These are phyloP conservation scores for Eonycteris spelaea DNA, from an alignment of 2,113 vertebrate genomes.

Conservation along the genomic window DNA sequence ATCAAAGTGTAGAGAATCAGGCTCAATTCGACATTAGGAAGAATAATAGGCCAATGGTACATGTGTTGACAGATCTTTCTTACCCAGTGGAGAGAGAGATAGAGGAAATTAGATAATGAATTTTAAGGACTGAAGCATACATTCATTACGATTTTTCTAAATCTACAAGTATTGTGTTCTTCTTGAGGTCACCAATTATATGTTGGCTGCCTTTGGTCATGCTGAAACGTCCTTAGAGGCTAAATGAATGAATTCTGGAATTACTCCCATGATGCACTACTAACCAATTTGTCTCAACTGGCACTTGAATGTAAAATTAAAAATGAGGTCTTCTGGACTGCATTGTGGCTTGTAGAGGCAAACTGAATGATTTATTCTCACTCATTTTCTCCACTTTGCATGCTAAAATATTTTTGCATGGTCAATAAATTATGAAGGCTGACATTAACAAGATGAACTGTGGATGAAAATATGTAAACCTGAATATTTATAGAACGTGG, in stretches of 20 bases:
- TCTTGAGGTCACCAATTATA: slow-evolving; percentile 42
- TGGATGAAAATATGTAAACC: slow-evolving; percentile 49
- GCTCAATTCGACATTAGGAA: slow-evolving; percentile 53
- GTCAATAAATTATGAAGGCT: slow-evolving; percentile 68
- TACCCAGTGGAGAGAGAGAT: slow-evolving; percentile 54
- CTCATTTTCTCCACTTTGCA: slow-evolving; percentile 62
- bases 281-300: slow-evolving; percentile 60
- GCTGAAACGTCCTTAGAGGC: slow-evolving; percentile 43
- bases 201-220: slow-evolving; percentile 54
- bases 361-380: slow-evolving; percentile 59
- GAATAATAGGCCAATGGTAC: slow-evolving; percentile 51
- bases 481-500: slow-evolving; percentile 64
- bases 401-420: slow-evolving; percentile 70
- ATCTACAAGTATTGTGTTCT: slow-evolving; percentile 30
- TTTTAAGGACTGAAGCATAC: slow-evolving; percentile 51
- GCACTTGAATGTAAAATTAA: slow-evolving; percentile 47
- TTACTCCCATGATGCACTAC: slow-evolving; percentile 51
- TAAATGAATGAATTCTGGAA: slow-evolving; percentile 51
- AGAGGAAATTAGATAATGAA: slow-evolving; percentile 59
- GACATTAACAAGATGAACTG: slow-evolving; percentile 68
- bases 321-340: slow-evolving; percentile 45
- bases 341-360: background rate
- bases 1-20: background rate
- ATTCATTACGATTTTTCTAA: slow-evolving; percentile 15
- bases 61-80: slow-evolving; percentile 68